These are phyloP conservation scores for Nycticryphes semicollaris DNA, from an alignment of 2,113 vertebrate species.

Conservation along the genomic window DNA sequence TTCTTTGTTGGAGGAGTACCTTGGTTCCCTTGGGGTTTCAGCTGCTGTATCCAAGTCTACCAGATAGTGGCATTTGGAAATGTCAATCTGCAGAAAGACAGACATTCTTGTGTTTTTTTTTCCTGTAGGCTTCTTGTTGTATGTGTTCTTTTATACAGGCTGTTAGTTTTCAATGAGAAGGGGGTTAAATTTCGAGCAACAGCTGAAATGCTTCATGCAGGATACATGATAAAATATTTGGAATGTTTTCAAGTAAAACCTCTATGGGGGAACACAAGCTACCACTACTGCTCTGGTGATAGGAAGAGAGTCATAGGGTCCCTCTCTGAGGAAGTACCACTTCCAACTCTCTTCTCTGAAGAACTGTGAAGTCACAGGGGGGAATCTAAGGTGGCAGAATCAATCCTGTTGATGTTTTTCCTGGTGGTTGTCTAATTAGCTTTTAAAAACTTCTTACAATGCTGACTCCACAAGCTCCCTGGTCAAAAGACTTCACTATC, in stretches of 20 bases:
- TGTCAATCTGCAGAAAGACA: slow-evolving; percentile 80
- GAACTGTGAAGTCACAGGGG: not conserved
- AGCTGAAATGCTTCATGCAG: not conserved
- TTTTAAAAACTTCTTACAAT: not conserved
- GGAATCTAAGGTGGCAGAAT: not conserved
- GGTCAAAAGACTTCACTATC: not conserved
- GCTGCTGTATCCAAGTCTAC: slow-evolving; percentile 87
- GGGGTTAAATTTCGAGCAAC: not conserved
- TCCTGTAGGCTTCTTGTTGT: not conserved
- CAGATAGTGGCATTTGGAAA: slow-evolving; percentile 93
- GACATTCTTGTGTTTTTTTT: not conserved
- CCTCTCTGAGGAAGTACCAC: not conserved
- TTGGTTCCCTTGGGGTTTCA: slow-evolving; percentile 84
- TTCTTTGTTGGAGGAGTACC: slow-evolving; percentile 86
- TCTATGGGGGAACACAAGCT: not conserved
- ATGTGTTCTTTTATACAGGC: not conserved
- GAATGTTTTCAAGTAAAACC: not conserved
- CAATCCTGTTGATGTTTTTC: not conserved
- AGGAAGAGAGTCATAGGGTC: not conserved
- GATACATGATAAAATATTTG: not conserved
- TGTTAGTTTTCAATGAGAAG: not conserved
- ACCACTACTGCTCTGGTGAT: not conserved
- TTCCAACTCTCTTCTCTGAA: not conserved
- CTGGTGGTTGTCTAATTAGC: not conserved
- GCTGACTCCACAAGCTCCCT: not conserved